These are phyloP conservation scores for Mythimna pallens DNA, from an alignment of 2,888 invertebrate species.

Conservation along the genomic window DNA sequence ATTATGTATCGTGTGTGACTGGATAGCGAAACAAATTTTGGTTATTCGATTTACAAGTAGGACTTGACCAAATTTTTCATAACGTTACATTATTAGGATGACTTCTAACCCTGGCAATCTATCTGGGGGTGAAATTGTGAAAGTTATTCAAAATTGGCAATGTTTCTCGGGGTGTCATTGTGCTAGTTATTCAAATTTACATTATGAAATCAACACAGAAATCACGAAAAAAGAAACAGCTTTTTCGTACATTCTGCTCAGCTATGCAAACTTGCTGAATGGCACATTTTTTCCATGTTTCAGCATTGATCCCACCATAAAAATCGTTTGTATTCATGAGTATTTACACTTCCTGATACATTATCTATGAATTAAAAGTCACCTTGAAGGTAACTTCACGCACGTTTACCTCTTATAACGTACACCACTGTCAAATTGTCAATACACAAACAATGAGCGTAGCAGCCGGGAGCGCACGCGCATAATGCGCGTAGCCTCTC, in stretches of 20 bases:
- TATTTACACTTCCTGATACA: neutral
- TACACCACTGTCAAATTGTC: slow-evolving; percentile 29
- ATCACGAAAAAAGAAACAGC: neutral
- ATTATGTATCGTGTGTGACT: neutral
- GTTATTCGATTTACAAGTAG: neutral
- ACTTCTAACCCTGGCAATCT: no score
- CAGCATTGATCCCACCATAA: neutral
- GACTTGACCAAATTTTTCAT: neutral
- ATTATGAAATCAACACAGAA: neutral
- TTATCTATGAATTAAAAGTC: neutral
- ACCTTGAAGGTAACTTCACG: neutral
- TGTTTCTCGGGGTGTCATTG: neutral
- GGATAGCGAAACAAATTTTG: neutral
- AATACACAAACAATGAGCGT: slow-evolving; percentile 64
- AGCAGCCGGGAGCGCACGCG: slow-evolving; percentile 64
- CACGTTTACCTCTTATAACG: slow-evolving; percentile 15
- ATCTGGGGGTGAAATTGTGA: neutral
- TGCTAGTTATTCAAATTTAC: neutral
- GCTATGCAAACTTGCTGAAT: no score
- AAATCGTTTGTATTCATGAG: neutral
- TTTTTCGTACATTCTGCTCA: no score
- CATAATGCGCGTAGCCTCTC: slow-evolving; percentile 55
- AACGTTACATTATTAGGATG: neutral
- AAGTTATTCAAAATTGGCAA: neutral
- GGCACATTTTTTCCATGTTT: neutral